phyloP scores from a whole-genome alignment of 2,888 invertebrate genomes.

The Pristionchus mayeri region DNA sequence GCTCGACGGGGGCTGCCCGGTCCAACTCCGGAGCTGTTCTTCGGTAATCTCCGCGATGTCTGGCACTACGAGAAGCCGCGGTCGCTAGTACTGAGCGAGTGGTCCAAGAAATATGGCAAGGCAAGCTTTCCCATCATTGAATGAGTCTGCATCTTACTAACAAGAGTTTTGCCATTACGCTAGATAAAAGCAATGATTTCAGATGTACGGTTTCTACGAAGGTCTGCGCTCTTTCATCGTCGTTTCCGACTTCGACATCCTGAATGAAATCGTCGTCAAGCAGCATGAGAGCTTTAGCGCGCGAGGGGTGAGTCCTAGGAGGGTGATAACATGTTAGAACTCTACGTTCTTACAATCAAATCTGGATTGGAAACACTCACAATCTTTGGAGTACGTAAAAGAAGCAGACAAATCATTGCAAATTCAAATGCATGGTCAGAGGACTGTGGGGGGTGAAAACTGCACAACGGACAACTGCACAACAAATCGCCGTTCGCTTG shows the following conservation, averaged over 20 bases:
- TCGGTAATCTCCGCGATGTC: constrained; percentile 61
- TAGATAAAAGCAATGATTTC: too few relatives aligned
- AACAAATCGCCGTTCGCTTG: too few relatives aligned
- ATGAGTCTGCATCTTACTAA: too few relatives aligned
- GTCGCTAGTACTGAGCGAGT: constrained; percentile 57
- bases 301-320: constrained; percentile 77
- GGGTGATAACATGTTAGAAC: too few relatives aligned
- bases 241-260: constrained; percentile 76
- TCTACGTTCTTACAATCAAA: too few relatives aligned
- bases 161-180: too few relatives aligned
- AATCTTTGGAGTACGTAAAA: too few relatives aligned
- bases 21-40: constrained; percentile 58
- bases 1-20: constrained; percentile 62
- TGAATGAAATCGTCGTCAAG: constrained; percentile 77
- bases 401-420: too few relatives aligned
- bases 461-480: too few relatives aligned
- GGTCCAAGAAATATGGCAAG: constrained; percentile 64
- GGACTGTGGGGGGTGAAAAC: too few relatives aligned
- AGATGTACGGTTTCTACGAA: constrained; percentile 59
- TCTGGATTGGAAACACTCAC: too few relatives aligned
- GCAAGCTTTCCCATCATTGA: not conserved
- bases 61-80: constrained; percentile 55
- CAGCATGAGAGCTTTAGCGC: constrained; percentile 78
- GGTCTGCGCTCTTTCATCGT: constrained; percentile 74
- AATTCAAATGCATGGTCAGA: too few relatives aligned